Conservation (phyloP, 2,888 invertebrate genomes). For the Eumerus sabulonum region DNA sequence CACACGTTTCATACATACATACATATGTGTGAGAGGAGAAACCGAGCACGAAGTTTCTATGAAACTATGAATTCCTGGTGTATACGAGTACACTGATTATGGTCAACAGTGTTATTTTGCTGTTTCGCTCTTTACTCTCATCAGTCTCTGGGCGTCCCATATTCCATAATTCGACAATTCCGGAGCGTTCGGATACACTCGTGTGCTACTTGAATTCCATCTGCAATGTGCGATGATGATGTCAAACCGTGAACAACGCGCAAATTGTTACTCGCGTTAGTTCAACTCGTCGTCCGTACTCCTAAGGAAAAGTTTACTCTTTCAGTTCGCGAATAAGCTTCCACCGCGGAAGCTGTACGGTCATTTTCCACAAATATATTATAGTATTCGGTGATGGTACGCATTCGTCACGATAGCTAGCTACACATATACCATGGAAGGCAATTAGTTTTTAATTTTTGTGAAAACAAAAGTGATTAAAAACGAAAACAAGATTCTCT, state of each 20-base stretch:
- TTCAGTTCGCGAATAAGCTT: slow-evolving; percentile 56
- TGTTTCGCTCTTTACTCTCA: slow-evolving; percentile 24
- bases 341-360: slow-evolving; percentile 53
- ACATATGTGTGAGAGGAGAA: too few relatives aligned
- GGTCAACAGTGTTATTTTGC: slow-evolving; percentile 19
- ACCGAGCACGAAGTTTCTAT: slow-evolving; percentile 5
- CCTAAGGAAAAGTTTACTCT: slow-evolving; percentile 27
- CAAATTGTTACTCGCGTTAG: slow-evolving; percentile 39
- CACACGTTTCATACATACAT: too few relatives aligned
- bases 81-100: slow-evolving; percentile 10
- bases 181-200: slow-evolving; percentile 30
- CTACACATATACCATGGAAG: slow-evolving; percentile 1
- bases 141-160: neutral
- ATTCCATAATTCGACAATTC: too few relatives aligned
- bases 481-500: slow-evolving; percentile 2
- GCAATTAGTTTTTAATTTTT: slow-evolving; percentile 19
- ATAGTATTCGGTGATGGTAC: slow-evolving; percentile 10
- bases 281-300: too few relatives aligned
- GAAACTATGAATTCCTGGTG: slow-evolving; percentile 31
- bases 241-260: slow-evolving; percentile 33
- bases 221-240: slow-evolving; percentile 31
- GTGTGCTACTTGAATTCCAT: slow-evolving; percentile 48
- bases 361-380: slow-evolving; percentile 1
- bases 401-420: slow-evolving; percentile 19
- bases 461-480: slow-evolving; percentile 20